phyloP scores from a whole-genome alignment of 2,113 vertebrate species.

The Polypterus bichir region DNA sequence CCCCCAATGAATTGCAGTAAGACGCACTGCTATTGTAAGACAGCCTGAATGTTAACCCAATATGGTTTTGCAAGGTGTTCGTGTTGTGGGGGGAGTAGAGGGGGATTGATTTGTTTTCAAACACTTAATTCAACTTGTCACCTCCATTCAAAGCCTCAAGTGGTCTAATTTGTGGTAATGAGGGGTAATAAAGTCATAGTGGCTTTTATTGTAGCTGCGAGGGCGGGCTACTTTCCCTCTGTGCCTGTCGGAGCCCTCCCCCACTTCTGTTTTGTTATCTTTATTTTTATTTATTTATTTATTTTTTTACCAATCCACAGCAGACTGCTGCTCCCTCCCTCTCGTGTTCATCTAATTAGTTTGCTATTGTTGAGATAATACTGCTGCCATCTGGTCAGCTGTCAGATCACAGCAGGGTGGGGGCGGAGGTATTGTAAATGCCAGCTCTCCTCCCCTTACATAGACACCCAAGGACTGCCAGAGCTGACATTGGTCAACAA shows the following conservation, averaged over 20 bases:
- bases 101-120: constrained; percentile 55
- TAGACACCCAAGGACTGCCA: constrained; percentile 32
- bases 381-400: constrained; percentile 56
- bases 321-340: constrained; percentile 36
- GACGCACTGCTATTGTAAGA: constrained; percentile 21
- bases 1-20: constrained; percentile 30
- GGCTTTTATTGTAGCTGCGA: constrained; percentile 46
- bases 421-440: constrained; percentile 22
- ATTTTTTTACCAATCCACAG: constrained; percentile 15
- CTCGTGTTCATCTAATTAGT: constrained; percentile 62
- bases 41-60: constrained; percentile 48
- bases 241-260: constrained; percentile 2
- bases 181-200: constrained; percentile 66
- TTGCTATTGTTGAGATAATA: constrained; percentile 56
- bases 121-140: constrained; percentile 69
- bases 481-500: constrained; percentile 22
- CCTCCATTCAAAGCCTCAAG: constrained; percentile 52
- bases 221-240: background rate
- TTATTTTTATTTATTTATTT: constrained; percentile 12
- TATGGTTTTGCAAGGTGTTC: constrained; percentile 35
- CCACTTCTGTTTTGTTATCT: constrained; percentile 17
- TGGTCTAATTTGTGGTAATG: constrained; percentile 69
- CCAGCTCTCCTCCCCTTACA: constrained; percentile 21
- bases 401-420: constrained; percentile 26
- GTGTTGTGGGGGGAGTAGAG: constrained; percentile 15